phyloP scores from a whole-genome alignment of 2,888 invertebrate species.

The Xanthia icteritia region DNA sequence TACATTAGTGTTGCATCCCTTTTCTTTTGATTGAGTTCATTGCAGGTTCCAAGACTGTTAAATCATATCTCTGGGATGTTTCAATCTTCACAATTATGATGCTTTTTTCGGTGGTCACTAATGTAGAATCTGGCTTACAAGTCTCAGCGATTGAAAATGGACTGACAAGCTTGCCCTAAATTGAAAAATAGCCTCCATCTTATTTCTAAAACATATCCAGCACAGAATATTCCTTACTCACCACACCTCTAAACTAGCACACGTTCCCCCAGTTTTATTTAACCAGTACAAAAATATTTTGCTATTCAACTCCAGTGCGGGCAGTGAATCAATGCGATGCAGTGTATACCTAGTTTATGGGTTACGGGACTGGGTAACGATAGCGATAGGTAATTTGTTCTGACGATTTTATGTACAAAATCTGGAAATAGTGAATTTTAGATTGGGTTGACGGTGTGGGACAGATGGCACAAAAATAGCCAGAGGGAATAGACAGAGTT shows the following conservation, averaged over 20 bases:
- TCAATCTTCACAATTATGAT: too few relatives aligned
- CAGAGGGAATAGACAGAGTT: too few relatives aligned
- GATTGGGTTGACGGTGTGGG: neutral
- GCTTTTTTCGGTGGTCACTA: too few relatives aligned
- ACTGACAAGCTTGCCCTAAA: too few relatives aligned
- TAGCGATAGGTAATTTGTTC: constrained; percentile 34
- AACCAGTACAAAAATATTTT: constrained; percentile 66
- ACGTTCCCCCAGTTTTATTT: constrained; percentile 57
- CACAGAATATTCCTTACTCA: neutral
- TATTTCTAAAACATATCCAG: constrained; percentile 39
- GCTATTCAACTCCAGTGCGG: constrained; percentile 58
- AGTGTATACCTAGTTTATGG: constrained; percentile 59
- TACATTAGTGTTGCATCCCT: too few relatives aligned
- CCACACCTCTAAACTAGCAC: constrained; percentile 52
- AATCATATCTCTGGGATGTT: neutral
- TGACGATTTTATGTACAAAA: constrained; percentile 28
- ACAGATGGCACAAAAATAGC: too few relatives aligned
- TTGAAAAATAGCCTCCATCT: neutral
- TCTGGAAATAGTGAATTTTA: constrained; percentile 14
- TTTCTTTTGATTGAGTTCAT: too few relatives aligned
- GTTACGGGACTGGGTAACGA: constrained; percentile 36
- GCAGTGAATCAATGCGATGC: constrained; percentile 66
- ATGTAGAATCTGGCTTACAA: too few relatives aligned
- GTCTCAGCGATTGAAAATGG: too few relatives aligned
- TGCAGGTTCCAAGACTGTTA: too few relatives aligned